Conservation (phyloP, 1,140 invertebrate species). For the Aphaenogaster ashmeadi region DNA sequence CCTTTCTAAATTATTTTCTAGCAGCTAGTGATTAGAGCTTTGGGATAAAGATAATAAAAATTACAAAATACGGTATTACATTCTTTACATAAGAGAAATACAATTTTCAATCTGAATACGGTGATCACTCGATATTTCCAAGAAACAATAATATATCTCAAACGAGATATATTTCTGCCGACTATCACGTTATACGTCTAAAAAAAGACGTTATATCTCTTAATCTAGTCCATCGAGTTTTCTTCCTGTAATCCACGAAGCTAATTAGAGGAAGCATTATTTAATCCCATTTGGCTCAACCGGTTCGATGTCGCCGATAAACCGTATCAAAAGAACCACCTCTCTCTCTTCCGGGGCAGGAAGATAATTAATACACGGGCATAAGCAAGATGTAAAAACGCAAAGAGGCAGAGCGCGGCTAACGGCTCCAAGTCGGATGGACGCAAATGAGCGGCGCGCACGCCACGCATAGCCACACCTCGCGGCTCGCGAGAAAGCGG, state of each 20-base stretch:
- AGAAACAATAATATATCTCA: background rate
- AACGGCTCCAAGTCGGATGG: conserved; percentile 57
- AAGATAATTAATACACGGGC: conserved; percentile 50
- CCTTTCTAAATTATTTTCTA: background rate
- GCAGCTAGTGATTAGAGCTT: background rate
- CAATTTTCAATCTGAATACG: background rate
- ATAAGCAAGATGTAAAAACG: conserved; percentile 59
- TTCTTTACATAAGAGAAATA: background rate
- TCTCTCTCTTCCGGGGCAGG: conserved; percentile 17
- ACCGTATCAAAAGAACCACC: conserved; percentile 35
- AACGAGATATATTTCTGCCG: background rate
- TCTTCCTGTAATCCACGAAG: background rate
- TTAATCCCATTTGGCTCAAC: conserved; percentile 55
- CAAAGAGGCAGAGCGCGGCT: conserved; percentile 44
- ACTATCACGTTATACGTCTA: background rate
- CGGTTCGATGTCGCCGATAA: conserved; percentile 54
- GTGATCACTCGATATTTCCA: background rate
- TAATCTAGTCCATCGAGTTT: conserved; percentile 15
- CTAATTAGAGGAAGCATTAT: conserved; percentile 31
- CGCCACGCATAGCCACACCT: conserved; percentile 66
- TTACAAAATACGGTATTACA: background rate
- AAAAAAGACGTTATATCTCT: conserved; percentile 7
- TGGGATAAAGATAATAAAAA: background rate
- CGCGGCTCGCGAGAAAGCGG: conserved; percentile 53
- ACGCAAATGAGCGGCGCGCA: conserved; percentile 70